phyloP scores from a whole-genome alignment of 1,140 invertebrate genomes.

The Watersipora subatra region DNA sequence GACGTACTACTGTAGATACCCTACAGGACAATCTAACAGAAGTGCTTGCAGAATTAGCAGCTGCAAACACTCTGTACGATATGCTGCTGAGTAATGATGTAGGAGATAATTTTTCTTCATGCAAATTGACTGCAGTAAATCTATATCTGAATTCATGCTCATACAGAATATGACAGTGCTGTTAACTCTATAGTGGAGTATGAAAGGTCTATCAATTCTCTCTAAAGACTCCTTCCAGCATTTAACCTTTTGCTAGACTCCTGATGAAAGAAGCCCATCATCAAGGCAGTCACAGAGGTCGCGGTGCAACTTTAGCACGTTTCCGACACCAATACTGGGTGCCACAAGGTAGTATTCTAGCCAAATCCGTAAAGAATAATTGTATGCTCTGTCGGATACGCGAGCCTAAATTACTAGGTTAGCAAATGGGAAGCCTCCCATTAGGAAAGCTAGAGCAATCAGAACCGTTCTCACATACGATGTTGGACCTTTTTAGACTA shows the following conservation, averaged over 20 bases:
- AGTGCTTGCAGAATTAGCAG: too few relatives aligned
- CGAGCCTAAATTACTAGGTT: neutral
- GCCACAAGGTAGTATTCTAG: neutral
- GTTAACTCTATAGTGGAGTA: too few relatives aligned
- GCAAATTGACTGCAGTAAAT: too few relatives aligned
- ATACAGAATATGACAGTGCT: too few relatives aligned
- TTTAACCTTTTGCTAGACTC: neutral
- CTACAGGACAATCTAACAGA: too few relatives aligned
- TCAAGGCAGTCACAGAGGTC: neutral
- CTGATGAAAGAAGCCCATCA: neutral
- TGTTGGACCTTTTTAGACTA: neutral
- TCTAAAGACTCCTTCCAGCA: too few relatives aligned
- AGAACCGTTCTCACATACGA: neutral
- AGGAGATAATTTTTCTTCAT: too few relatives aligned
- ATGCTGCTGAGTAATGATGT: too few relatives aligned
- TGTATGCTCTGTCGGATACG: neutral
- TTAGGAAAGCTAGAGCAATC: neutral
- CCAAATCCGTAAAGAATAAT: neutral
- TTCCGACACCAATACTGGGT: slow-evolving; percentile 1
- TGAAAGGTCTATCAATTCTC: too few relatives aligned
- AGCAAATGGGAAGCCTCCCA: neutral
- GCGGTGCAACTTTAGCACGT: neutral
- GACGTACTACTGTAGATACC: too few relatives aligned
- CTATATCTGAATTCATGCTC: too few relatives aligned
- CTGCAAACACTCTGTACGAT: too few relatives aligned